A percentile compares a stretch with the other conserved stretches of the same genome.
Evolutionary conservation across 2,113 vertebrate genomes (phyloP).

Genomic region (Camarhynchus parvulus): DNA sequence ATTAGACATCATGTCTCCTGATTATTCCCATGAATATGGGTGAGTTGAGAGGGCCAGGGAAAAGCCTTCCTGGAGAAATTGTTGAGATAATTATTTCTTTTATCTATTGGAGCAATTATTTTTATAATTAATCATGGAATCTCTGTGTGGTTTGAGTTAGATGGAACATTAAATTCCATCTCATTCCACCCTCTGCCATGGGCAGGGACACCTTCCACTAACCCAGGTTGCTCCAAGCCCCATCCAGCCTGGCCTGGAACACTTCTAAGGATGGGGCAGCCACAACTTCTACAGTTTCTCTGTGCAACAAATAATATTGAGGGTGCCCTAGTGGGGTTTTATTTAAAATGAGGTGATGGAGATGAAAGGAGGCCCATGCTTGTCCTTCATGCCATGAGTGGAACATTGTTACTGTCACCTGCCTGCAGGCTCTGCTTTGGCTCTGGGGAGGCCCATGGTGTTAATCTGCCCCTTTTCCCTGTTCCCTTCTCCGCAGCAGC

Average conservation of each 20-base stretch:
- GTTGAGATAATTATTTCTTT: not conserved
- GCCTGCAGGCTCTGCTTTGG: not conserved
- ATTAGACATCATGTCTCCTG: not conserved
- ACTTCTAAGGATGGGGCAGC: not conserved
- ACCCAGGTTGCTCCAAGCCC: not conserved
- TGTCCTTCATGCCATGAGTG: not conserved
- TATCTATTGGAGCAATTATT: not conserved
- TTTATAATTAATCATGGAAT: not conserved
- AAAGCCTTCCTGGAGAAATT: not conserved
- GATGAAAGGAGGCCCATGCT: not conserved
- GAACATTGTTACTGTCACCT: not conserved
- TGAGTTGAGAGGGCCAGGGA: rapidly evolving
- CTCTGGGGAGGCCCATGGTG: not conserved
- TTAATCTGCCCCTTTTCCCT: not conserved
- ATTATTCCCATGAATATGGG: not conserved
- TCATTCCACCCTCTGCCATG: rapidly evolving
- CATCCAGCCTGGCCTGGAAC: not conserved
- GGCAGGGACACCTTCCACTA: not conserved
- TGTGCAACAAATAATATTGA: not conserved
- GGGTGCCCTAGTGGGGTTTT: not conserved
- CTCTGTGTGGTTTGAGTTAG: not conserved
- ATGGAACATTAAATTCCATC: not conserved
- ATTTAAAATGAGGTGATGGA: not conserved
- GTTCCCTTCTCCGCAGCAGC: slow-evolving; percentile 79
- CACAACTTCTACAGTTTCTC: not conserved